These are phyloP conservation scores for Elysia crispata DNA, from an alignment of 2,888 invertebrate species.

Conservation along the genomic window DNA sequence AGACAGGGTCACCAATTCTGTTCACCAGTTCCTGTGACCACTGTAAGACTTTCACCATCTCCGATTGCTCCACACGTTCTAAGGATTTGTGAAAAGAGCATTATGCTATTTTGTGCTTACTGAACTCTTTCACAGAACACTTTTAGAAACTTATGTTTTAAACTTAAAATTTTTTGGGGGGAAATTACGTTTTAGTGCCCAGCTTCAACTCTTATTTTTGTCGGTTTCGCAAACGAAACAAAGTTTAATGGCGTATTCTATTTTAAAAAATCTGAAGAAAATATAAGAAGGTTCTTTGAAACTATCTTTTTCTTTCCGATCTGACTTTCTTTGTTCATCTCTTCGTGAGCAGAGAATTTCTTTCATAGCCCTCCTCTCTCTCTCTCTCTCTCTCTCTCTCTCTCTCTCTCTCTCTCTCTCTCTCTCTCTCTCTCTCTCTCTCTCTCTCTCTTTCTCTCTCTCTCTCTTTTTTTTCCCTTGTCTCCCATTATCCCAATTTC, in stretches of 20 bases:
- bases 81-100: too few relatives aligned
- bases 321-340: not conserved
- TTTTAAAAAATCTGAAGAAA: too few relatives aligned
- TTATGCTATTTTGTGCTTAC: too few relatives aligned
- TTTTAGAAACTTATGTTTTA: not conserved
- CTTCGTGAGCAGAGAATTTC: not conserved
- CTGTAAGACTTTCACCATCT: too few relatives aligned
- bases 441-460: not conserved
- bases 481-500: not conserved
- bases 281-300: not conserved
- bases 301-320: not conserved
- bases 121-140: not conserved
- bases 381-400: slow-evolving; percentile 24
- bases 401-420: not conserved
- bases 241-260: too few relatives aligned
- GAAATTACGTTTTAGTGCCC: too few relatives aligned
- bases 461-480: not conserved
- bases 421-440: slow-evolving; percentile 17
- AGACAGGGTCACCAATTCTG: too few relatives aligned
- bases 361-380: slow-evolving; percentile 12
- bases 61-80: too few relatives aligned
- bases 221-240: too few relatives aligned
- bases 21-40: too few relatives aligned
- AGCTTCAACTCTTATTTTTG: too few relatives aligned
- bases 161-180: too few relatives aligned